phyloP scores from a whole-genome alignment of 1,140 invertebrate genomes.

The Plodia interpunctella region DNA sequence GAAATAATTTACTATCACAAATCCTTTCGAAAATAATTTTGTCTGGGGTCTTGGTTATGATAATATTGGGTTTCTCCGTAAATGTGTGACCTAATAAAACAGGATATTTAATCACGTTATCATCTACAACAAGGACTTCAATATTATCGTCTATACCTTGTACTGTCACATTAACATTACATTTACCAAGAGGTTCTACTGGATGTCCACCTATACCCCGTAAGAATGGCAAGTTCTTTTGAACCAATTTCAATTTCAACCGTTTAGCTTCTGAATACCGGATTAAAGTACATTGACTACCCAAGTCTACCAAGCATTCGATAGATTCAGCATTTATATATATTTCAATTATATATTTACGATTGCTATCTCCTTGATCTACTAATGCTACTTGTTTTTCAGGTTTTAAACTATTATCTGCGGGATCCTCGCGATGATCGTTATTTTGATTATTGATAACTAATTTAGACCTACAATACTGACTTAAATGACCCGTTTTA shows the following conservation, averaged over 20 bases:
- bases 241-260: slow-evolving; percentile 12
- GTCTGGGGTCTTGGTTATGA: slow-evolving; percentile 31
- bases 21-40: slow-evolving; percentile 22
- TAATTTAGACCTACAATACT: slow-evolving; percentile 22
- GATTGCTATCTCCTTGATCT: slow-evolving; percentile 16
- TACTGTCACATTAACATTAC: slow-evolving; percentile 19
- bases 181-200: slow-evolving; percentile 21
- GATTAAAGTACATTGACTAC: slow-evolving; percentile 28
- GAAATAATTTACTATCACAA: slow-evolving; percentile 9
- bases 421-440: neutral
- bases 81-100: slow-evolving; percentile 38
- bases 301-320: slow-evolving; percentile 26
- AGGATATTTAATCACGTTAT: slow-evolving; percentile 25
- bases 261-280: slow-evolving; percentile 12
- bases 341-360: slow-evolving; percentile 21
- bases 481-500: slow-evolving; percentile 19
- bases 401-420: too few relatives aligned
- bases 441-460: slow-evolving; percentile 2
- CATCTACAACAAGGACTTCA: slow-evolving; percentile 31
- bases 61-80: slow-evolving; percentile 32
- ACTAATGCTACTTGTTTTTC: slow-evolving; percentile 7
- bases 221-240: slow-evolving; percentile 21
- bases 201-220: slow-evolving; percentile 26
- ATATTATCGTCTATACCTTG: slow-evolving; percentile 27
- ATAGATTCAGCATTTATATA: slow-evolving; percentile 21